phyloP scores from a whole-genome alignment of 2,797 vertebrate species.

The Enteromius argenteus region DNA sequence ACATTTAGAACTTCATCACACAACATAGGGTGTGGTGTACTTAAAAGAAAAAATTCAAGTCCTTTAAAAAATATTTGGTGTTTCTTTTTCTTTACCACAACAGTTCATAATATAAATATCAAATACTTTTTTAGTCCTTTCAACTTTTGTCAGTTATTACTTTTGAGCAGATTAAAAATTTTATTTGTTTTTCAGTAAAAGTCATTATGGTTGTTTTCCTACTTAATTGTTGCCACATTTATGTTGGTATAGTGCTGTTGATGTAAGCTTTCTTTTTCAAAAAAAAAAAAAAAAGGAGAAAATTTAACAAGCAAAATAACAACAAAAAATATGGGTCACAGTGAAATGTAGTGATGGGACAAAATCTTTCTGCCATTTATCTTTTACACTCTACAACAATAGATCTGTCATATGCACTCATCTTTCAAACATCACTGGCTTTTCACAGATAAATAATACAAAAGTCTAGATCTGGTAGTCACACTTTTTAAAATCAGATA shows the following conservation, averaged over 20 bases:
- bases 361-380: constrained; percentile 4
- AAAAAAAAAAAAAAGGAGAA: background rate
- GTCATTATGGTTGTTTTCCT: constrained; percentile 17
- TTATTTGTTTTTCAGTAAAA: constrained; percentile 6
- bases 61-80: constrained; percentile 16
- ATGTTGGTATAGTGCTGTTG: constrained; percentile 21
- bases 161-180: background rate
- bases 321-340: background rate
- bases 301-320: background rate
- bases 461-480: constrained; percentile 5
- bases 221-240: constrained; percentile 22
- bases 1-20: constrained; percentile 20
- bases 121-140: constrained; percentile 3
- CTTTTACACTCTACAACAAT: constrained; percentile 18
- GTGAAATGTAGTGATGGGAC: background rate
- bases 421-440: constrained; percentile 2
- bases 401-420: background rate
- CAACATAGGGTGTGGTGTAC: constrained; percentile 32
- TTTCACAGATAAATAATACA: background rate
- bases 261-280: constrained; percentile 6
- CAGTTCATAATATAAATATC: background rate
- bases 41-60: background rate
- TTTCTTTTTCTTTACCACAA: constrained; percentile 23
- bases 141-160: background rate
- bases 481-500: constrained; percentile 14